Conservation (phyloP, 2,888 invertebrate species). For the Eristalis tenax region DNA sequence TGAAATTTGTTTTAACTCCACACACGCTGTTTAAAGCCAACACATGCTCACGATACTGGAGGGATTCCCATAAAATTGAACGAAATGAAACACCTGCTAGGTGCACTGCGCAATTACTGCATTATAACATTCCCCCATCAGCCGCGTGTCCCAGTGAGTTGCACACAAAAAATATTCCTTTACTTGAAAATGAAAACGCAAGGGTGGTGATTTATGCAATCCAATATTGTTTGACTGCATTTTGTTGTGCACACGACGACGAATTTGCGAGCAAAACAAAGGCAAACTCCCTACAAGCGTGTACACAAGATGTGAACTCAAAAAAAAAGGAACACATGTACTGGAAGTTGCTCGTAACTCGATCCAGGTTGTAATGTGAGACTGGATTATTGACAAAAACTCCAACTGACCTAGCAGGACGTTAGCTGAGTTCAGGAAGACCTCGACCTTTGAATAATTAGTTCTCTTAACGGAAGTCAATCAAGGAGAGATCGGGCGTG, state of each 20-base stretch:
- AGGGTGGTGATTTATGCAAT: too few species aligned
- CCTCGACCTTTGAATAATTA: neutral
- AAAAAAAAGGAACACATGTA: neutral
- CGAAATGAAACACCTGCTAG: too few species aligned
- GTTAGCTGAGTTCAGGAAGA: neutral
- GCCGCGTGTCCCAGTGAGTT: too few species aligned
- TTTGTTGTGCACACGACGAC: neutral
- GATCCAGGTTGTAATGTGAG: neutral
- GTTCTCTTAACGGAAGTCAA: neutral
- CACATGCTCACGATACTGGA: too few species aligned
- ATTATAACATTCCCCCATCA: too few species aligned
- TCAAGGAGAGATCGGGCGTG: too few species aligned
- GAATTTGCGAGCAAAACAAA: neutral
- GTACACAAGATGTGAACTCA: neutral
- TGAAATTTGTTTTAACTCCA: too few species aligned
- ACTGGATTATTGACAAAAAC: neutral
- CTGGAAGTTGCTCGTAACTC: neutral
- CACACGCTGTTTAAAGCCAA: too few species aligned
- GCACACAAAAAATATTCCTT: too few species aligned
- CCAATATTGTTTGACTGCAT: neutral
- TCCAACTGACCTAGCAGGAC: neutral
- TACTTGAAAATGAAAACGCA: too few species aligned
- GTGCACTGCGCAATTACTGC: too few species aligned
- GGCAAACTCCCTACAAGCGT: neutral
- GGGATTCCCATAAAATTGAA: too few species aligned